Percentiles rank a stretch among this genome's conserved stretches.
phyloP scores from a whole-genome alignment of 2,888 invertebrate species.

The Polymixis lichenea region DNA sequence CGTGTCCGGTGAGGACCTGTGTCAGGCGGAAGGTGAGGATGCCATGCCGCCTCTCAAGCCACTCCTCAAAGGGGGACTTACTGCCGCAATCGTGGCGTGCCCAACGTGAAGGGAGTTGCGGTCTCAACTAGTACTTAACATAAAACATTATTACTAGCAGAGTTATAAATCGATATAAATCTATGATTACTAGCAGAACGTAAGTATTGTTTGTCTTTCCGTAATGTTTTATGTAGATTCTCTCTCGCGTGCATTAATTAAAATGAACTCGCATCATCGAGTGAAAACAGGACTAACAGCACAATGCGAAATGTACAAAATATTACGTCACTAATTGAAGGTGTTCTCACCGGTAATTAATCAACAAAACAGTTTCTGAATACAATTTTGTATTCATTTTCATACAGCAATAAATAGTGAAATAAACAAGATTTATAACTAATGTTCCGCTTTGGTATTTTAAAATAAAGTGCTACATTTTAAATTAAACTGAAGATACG shows the following conservation, averaged over 20 bases:
- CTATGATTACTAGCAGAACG: not conserved
- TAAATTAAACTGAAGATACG: constrained; percentile 24
- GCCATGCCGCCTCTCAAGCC: no score
- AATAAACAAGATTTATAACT: constrained; percentile 16
- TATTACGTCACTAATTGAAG: constrained; percentile 12
- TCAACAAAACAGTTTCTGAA: not conserved
- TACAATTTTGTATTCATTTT: constrained; percentile 1
- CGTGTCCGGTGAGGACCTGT: no score
- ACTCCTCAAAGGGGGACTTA: no score
- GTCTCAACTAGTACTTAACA: not conserved
- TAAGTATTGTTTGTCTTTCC: not conserved
- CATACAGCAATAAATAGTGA: not conserved
- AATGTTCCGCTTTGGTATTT: constrained; percentile 7
- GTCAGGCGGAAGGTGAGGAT: no score
- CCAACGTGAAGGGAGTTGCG: not conserved
- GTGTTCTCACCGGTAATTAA: constrained; percentile 4
- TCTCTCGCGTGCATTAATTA: not conserved
- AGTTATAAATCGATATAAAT: not conserved
- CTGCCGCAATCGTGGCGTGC: no score
- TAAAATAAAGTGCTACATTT: constrained; percentile 12
- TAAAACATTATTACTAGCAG: not conserved
- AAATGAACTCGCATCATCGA: constrained; percentile 24
- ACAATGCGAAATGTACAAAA: not conserved
- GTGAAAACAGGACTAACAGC: not conserved
- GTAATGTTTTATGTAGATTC: not conserved